Percentiles rank a stretch among this genome's conserved stretches.
Evolutionary conservation across 2,888 invertebrate species (phyloP).

Genomic region (Belgica antarctica): DNA sequence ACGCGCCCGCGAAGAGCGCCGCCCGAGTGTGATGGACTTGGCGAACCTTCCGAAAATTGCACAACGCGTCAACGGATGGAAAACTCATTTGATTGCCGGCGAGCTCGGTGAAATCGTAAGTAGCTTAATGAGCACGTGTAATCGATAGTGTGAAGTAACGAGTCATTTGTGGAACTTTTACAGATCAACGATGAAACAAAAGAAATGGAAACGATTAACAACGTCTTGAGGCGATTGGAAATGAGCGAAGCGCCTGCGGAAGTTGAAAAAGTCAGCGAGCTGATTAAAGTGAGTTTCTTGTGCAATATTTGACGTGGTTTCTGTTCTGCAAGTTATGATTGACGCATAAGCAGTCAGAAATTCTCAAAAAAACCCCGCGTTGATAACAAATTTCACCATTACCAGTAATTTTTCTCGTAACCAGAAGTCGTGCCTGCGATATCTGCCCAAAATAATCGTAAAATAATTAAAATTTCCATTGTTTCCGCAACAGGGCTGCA

Average conservation of each 20-base stretch:
- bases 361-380: no score
- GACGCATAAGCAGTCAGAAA: no score
- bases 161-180: slow-evolving; percentile 47
- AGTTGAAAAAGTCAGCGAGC: slow-evolving; percentile 60
- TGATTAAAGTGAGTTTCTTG: slow-evolving; percentile 59
- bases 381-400: not conserved
- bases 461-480: not conserved
- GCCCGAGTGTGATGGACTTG: slow-evolving; percentile 81
- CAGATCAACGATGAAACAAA: slow-evolving; percentile 59
- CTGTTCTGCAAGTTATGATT: no score
- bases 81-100: slow-evolving; percentile 84
- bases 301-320: slow-evolving; percentile 9
- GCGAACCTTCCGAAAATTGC: slow-evolving; percentile 84
- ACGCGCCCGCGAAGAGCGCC: slow-evolving; percentile 80
- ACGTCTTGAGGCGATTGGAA: slow-evolving; percentile 52
- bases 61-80: slow-evolving; percentile 92
- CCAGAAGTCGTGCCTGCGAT: no score
- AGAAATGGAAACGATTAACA: slow-evolving; percentile 54
- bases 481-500: slow-evolving; percentile 87
- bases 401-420: no score
- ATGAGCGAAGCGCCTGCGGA: slow-evolving; percentile 56
- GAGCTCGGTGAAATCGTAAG: slow-evolving; percentile 89
- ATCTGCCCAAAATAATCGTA: no score
- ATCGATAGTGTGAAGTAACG: not conserved
- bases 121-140: not conserved